Conservation (phyloP, 2,797 vertebrate species). For the Linurgus olivaceus region DNA sequence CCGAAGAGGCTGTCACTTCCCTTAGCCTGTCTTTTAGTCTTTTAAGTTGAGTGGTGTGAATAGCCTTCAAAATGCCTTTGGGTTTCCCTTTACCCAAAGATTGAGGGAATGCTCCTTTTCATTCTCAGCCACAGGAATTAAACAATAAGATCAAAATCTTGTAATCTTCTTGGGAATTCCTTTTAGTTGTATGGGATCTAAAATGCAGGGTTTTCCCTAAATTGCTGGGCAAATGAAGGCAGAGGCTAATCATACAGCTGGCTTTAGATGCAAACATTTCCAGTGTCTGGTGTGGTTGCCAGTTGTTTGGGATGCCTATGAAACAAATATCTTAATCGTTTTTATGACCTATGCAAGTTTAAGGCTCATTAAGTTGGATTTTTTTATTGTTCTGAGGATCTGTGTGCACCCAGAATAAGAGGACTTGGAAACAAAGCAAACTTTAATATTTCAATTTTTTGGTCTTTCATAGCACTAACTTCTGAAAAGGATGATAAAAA, state of each 20-base stretch:
- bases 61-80: constrained; percentile 53
- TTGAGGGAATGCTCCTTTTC: constrained; percentile 53
- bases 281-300: neutral
- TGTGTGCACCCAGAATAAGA: neutral
- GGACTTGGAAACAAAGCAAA: neutral
- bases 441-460: neutral
- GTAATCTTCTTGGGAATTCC: constrained; percentile 57
- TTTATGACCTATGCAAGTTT: neutral
- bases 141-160: constrained; percentile 61
- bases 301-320: neutral
- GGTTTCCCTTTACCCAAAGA: constrained; percentile 29
- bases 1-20: neutral
- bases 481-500: neutral
- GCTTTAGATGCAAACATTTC: neutral
- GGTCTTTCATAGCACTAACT: neutral
- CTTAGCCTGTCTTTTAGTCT: neutral
- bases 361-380: neutral
- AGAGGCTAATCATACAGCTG: neutral
- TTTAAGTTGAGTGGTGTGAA: constrained; percentile 32
- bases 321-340: neutral
- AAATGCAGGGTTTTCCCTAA: constrained; percentile 20
- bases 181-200: constrained; percentile 27
- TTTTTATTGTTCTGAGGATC: neutral
- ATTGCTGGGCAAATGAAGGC: constrained; percentile 2
- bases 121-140: constrained; percentile 31